A percentile compares a stretch with the other conserved stretches of the same genome.
Evolutionary conservation across 1,140 invertebrate genomes (phyloP).

Genomic region (Temnothorax curvispinosus): DNA sequence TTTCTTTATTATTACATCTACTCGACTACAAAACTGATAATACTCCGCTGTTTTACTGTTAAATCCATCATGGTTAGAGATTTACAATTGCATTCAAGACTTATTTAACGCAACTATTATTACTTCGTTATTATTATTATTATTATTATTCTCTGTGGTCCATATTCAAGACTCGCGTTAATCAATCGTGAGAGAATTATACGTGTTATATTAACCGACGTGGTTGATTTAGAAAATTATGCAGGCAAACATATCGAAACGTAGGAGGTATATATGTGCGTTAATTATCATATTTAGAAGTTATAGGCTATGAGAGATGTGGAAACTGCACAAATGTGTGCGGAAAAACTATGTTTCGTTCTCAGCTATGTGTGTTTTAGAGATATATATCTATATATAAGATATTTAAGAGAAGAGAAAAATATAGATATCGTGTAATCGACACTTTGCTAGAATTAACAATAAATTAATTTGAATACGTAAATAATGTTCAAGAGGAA

Average conservation of each 20-base stretch:
- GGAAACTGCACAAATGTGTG: not conserved
- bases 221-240: conserved; percentile 4
- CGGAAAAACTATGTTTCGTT: not conserved
- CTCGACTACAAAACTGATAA: conserved; percentile 7
- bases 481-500: conserved; percentile 34
- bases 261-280: not conserved
- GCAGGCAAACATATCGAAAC: conserved; percentile 8
- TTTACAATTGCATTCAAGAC: conserved; percentile 10
- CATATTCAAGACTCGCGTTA: conserved; percentile 5
- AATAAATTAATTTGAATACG: conserved; percentile 22
- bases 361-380: conserved; percentile 2
- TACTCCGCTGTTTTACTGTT: conserved; percentile 2
- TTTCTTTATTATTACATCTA: not conserved
- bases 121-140: conserved; percentile 28
- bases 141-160: conserved; percentile 10
- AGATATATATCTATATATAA: not conserved
- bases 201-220: not conserved
- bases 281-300: conserved; percentile 17
- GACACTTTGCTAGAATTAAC: conserved; percentile 11
- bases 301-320: not conserved
- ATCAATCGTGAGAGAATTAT: conserved; percentile 6
- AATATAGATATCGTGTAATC: not conserved
- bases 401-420: conserved; percentile 9
- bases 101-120: conserved; percentile 29
- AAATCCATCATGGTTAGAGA: not conserved